Evolutionary conservation across 1,140 invertebrate genomes (phyloP).

Genomic region (Matsumurasca onukii): DNA sequence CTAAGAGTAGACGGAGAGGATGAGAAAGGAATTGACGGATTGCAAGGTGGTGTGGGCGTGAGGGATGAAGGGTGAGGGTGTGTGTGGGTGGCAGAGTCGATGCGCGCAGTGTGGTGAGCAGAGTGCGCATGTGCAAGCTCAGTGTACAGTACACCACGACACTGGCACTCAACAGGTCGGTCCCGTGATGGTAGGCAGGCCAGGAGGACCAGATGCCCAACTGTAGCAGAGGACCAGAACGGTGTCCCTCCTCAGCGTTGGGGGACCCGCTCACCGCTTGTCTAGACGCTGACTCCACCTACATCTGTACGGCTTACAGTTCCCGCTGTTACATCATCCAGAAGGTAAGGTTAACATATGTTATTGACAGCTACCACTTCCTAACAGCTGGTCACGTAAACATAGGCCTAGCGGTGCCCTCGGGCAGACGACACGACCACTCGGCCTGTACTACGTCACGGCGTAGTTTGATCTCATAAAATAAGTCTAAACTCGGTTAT

Average conservation of each 20-base stretch:
- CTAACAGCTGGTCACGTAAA: no score
- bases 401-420: no score
- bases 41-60: no score
- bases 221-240: background rate
- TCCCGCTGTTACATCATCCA: conserved; percentile 61
- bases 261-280: conserved; percentile 52
- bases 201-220: conserved; percentile 32
- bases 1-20: no score
- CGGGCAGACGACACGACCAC: background rate
- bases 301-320: conserved; percentile 60
- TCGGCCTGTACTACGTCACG: background rate
- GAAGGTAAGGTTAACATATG: conserved; percentile 50
- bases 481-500: no score
- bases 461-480: background rate
- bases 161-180: conserved; percentile 28
- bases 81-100: conserved; percentile 3
- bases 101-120: no score
- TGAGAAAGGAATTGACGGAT: no score
- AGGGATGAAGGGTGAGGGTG: background rate
- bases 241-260: conserved; percentile 17
- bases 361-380: background rate
- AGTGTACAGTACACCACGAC: no score
- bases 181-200: background rate
- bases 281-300: conserved; percentile 57
- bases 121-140: background rate